Percentiles rank a stretch among this genome's conserved stretches.
These are phyloP conservation scores for Oreohelix idahoensis DNA, from an alignment of 1,140 invertebrate genomes.

Conservation along the genomic window DNA sequence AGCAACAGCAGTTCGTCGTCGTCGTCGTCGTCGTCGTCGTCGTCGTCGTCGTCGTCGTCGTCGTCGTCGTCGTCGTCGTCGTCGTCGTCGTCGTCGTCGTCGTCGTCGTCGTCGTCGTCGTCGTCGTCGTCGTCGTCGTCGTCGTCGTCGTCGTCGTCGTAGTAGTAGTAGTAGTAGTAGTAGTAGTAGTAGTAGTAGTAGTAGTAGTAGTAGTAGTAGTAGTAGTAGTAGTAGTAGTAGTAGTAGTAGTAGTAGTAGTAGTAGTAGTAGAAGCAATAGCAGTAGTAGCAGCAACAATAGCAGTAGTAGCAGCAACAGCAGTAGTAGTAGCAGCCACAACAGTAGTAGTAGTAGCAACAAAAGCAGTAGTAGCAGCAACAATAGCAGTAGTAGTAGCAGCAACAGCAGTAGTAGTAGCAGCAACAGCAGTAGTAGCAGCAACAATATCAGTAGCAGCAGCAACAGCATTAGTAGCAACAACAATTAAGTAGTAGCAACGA, in stretches of 20 bases:
- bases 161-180: too few relatives aligned
- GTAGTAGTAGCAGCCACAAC: too few relatives aligned
- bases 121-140: too few relatives aligned
- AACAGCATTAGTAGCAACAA: slow-evolving; percentile 2
- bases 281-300: not conserved
- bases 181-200: slow-evolving; percentile 20
- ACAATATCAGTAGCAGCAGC: too few relatives aligned
- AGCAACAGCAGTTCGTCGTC: not conserved
- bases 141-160: too few relatives aligned
- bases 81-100: too few relatives aligned
- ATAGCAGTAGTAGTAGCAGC: not conserved
- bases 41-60: too few relatives aligned
- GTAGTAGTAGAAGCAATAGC: too few relatives aligned
- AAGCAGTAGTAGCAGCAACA: not conserved
- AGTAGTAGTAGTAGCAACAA: too few relatives aligned
- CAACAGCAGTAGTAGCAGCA: slow-evolving; percentile 5
- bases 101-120: too few relatives aligned
- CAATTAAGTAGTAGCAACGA: not conserved
- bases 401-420: slow-evolving; percentile 29
- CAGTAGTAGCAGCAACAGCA: not conserved
- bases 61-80: too few relatives aligned
- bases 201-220: slow-evolving; percentile 25
- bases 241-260: slow-evolving; percentile 18
- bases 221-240: slow-evolving; percentile 25
- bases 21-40: too few relatives aligned